Conservation (phyloP, 2,113 vertebrate genomes). For the Cyprinodon brontotheroides region DNA sequence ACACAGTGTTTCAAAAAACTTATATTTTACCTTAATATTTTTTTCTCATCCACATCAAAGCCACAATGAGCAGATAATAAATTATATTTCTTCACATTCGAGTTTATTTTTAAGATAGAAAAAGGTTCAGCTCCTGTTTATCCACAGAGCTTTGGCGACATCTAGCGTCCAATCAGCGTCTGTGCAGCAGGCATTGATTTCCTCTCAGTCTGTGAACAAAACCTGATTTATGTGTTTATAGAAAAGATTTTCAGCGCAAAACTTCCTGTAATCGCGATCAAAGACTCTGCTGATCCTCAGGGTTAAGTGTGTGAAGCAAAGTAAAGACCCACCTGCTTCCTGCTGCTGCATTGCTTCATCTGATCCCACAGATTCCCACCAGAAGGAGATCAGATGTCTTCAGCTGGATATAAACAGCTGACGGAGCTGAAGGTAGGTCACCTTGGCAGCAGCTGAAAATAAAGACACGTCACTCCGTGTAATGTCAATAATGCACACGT, state of each 20-base stretch:
- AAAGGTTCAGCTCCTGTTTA: background rate
- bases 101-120: conserved; percentile 50
- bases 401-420: conserved; percentile 12
- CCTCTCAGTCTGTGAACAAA: no score
- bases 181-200: background rate
- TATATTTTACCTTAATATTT: no score
- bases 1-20: background rate
- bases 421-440: conserved; percentile 14
- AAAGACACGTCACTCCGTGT: background rate
- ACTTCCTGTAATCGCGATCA: background rate
- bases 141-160: conserved; percentile 34
- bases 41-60: background rate
- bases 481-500: background rate
- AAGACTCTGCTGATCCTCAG: background rate
- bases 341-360: conserved; percentile 36
- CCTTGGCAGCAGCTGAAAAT: conserved; percentile 38
- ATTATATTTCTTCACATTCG: conserved; percentile 20
- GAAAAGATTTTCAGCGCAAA: background rate
- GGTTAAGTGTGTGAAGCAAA: background rate
- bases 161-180: conserved; percentile 32
- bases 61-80: background rate
- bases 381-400: conserved; percentile 18
- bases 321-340: conserved; percentile 29
- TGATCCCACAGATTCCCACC: conserved; percentile 7
- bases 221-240: no score